These are phyloP conservation scores for Salvelinus alpinus DNA, from an alignment of 2,113 vertebrate species.

Conservation along the genomic window DNA sequence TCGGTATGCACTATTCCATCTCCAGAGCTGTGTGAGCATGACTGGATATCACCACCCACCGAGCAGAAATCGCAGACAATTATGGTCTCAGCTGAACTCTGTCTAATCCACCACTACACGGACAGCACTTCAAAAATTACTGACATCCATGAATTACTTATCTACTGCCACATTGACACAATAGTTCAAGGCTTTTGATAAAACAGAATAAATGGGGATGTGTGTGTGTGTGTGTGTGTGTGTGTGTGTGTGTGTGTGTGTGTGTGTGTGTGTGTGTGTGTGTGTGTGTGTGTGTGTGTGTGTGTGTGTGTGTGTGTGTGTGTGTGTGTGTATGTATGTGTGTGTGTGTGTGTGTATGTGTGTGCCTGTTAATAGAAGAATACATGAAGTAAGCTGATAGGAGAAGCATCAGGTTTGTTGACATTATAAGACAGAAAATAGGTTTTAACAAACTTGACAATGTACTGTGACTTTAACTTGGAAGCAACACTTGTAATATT, in stretches of 20 bases:
- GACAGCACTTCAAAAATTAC: constrained; percentile 42
- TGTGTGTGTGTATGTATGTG: background rate
- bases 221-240: background rate
- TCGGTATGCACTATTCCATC: constrained; percentile 36
- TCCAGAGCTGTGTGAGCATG: constrained; percentile 34
- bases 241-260: background rate
- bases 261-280: no score
- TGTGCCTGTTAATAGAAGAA: no score
- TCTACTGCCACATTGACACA: constrained; percentile 35
- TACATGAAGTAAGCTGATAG: no score
- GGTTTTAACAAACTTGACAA: background rate
- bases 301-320: background rate
- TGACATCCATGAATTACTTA: constrained; percentile 51
- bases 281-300: background rate
- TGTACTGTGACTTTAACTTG: background rate
- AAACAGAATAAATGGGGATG: background rate
- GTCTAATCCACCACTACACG: constrained; percentile 56
- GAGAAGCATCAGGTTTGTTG: no score
- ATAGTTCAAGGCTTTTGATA: constrained; percentile 23
- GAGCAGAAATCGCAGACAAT: constrained; percentile 50
- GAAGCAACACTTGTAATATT: background rate
- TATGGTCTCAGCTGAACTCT: constrained; percentile 50
- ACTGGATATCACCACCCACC: constrained; percentile 43
- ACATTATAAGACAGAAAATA: no score
- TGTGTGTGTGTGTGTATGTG: background rate